Evolutionary conservation across 1,140 invertebrate species (phyloP).

Genomic region (Odontomachus brunneus): DNA sequence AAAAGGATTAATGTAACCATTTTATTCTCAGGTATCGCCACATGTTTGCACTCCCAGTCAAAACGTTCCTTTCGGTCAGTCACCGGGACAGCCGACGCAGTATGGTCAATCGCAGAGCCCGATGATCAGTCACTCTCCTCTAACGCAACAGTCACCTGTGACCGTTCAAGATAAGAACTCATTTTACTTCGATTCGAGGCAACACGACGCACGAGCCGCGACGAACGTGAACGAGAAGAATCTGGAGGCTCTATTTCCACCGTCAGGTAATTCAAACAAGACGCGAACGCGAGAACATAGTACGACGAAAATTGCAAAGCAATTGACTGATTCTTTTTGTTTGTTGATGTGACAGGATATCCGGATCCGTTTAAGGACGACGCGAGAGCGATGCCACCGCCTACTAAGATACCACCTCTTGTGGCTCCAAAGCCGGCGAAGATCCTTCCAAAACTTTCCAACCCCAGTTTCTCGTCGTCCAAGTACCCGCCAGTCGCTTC

Average conservation of each 20-base stretch:
- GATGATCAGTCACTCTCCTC: constrained; percentile 80
- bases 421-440: constrained; percentile 81
- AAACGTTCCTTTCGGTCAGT: constrained; percentile 74
- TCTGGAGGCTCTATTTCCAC: constrained; percentile 84
- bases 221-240: constrained; percentile 78
- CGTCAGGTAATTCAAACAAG: constrained; percentile 78
- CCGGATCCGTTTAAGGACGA: constrained; percentile 85
- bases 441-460: constrained; percentile 78
- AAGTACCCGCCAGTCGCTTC: constrained; percentile 78
- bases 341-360: constrained; percentile 77
- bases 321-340: constrained; percentile 11
- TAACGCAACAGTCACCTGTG: constrained; percentile 82
- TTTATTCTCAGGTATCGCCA: constrained; percentile 77
- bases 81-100: constrained; percentile 70
- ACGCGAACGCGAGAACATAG: background rate
- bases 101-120: constrained; percentile 81
- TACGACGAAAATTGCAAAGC: background rate
- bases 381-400: constrained; percentile 78
- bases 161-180: constrained; percentile 80
- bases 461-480: constrained; percentile 71
- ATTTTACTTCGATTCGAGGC: constrained; percentile 81
- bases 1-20: constrained; percentile 69
- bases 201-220: constrained; percentile 67
- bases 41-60: constrained; percentile 81
- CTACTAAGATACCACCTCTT: constrained; percentile 82